phyloP scores from a whole-genome alignment of 2,113 vertebrate genomes.

The Heliornis fulica region DNA sequence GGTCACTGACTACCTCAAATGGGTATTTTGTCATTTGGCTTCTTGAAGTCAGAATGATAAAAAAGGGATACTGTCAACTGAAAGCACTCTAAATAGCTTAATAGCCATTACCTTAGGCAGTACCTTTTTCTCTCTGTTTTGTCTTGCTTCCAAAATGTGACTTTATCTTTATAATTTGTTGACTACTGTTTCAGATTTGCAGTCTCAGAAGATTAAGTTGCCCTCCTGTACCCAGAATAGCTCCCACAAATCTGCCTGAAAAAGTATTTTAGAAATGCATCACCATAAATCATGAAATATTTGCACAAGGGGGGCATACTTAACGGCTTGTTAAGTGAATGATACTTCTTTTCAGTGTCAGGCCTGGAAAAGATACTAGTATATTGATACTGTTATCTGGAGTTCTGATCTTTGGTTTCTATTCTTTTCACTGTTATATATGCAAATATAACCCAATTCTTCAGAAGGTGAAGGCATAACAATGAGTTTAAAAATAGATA shows the following conservation, averaged over 20 bases:
- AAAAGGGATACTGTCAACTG: constrained; percentile 1
- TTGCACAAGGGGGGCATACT: background rate
- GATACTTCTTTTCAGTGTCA: background rate
- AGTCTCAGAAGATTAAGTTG: background rate
- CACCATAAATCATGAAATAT: background rate
- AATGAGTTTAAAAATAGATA: background rate
- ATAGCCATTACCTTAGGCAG: constrained; percentile 27
- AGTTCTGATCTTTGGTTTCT: background rate
- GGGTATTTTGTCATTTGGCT: constrained; percentile 24
- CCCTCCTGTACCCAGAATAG: background rate
- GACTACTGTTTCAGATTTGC: background rate
- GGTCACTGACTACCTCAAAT: constrained; percentile 10
- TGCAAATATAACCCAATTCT: background rate
- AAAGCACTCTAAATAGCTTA: constrained; percentile 22
- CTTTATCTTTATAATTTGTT: background rate
- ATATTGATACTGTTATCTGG: background rate
- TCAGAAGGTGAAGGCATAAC: background rate
- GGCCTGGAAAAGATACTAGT: background rate
- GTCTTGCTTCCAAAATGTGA: constrained; percentile 17
- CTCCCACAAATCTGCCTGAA: background rate
- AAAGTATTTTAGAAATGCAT: background rate
- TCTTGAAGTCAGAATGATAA: constrained; percentile 7
- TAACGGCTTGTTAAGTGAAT: background rate
- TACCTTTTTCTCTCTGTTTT: constrained; percentile 20
- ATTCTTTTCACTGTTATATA: background rate